Conservation (phyloP, 1,140 invertebrate species). For the Neodiprion fabricii region DNA sequence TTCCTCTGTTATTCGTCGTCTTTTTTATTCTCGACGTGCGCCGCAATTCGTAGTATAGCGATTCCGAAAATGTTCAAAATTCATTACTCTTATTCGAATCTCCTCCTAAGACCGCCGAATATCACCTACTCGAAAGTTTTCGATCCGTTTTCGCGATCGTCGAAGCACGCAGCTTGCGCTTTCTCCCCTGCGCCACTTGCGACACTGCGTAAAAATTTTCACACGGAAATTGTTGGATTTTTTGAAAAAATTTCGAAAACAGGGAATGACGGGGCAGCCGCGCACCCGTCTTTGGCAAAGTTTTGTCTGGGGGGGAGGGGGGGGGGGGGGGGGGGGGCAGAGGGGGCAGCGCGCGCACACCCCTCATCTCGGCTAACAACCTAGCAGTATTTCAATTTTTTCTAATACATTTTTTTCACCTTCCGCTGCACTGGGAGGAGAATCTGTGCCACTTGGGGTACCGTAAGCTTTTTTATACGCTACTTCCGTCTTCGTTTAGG, state of each 20-base stretch:
- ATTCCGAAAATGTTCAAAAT: no score
- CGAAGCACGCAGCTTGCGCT: no score
- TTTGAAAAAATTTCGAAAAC: neutral
- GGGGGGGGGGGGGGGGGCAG: neutral
- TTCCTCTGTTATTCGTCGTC: no score
- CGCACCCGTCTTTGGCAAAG: neutral
- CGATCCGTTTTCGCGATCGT: no score
- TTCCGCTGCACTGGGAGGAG: conserved; percentile 39
- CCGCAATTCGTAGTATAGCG: no score
- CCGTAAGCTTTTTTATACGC: conserved; percentile 48
- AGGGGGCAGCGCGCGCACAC: conserved; percentile 2
- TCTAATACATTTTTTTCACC: conserved; percentile 35
- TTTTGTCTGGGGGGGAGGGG: neutral
- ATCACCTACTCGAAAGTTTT: no score
- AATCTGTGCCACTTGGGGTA: conserved; percentile 60
- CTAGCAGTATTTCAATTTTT: conserved; percentile 48
- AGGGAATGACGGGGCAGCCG: neutral
- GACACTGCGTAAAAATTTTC: neutral
- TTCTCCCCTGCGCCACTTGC: no score
- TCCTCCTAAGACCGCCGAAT: no score
- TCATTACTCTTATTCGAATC: no score
- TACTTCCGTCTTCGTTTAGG: conserved; percentile 43
- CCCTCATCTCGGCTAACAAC: conserved; percentile 32
- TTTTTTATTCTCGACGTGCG: no score
- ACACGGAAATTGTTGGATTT: neutral